Percentiles rank a stretch among this genome's conserved stretches.
phyloP scores from a whole-genome alignment of 2,797 vertebrate species.

The Melanotaenia maccullochi region DNA sequence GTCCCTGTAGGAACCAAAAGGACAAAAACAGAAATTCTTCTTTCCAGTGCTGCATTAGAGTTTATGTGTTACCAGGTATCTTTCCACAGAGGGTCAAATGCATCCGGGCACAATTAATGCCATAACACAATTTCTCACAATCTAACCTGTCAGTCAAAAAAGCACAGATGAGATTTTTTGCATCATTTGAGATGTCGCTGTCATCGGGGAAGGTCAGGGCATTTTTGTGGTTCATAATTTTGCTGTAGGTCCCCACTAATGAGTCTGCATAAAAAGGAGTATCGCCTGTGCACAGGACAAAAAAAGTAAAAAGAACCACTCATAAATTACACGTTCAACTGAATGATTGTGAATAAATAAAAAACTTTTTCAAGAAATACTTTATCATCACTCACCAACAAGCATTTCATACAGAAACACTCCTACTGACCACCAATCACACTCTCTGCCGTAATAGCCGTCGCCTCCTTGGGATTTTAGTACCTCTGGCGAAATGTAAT shows the following conservation, averaged over 20 bases:
- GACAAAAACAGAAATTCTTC: background rate
- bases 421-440: slow-evolving; percentile 99
- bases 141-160: slow-evolving; percentile 96
- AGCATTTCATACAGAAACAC: slow-evolving; percentile 99
- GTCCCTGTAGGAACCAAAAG: slow-evolving; percentile 82
- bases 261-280: slow-evolving; percentile 99
- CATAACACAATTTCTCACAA: slow-evolving; percentile 17
- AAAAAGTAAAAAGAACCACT: background rate
- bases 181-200: slow-evolving; percentile 97
- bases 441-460: slow-evolving; percentile 97
- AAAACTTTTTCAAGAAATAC: background rate
- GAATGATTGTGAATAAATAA: background rate
- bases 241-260: slow-evolving; percentile 97
- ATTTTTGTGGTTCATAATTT: slow-evolving; percentile 99
- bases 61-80: slow-evolving; percentile 5
- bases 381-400: slow-evolving; percentile 88
- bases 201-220: slow-evolving; percentile 97
- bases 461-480: slow-evolving; percentile 98
- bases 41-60: no score
- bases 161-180: slow-evolving; percentile 98
- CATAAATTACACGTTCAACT: slow-evolving; percentile 10
- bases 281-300: slow-evolving; percentile 84
- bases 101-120: slow-evolving; percentile 12
- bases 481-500: slow-evolving; percentile 99
- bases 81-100: slow-evolving; percentile 5